Evolutionary conservation across 2,888 invertebrate genomes (phyloP).

Genomic region (Melikaiella ostensackeni): DNA sequence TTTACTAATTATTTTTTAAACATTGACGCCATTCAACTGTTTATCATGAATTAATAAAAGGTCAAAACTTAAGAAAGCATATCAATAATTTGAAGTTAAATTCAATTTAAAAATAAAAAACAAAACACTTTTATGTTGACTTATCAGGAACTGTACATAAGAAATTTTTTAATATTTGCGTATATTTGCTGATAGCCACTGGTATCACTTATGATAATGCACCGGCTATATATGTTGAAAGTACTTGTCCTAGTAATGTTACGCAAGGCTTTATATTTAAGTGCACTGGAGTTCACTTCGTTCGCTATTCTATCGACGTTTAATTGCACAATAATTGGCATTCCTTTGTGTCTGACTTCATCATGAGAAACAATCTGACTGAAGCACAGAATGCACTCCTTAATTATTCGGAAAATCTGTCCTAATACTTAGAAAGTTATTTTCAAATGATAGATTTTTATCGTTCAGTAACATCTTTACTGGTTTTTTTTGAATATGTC

Average conservation of each 20-base stretch:
- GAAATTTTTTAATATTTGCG: constrained; percentile 4
- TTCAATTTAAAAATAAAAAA: neutral
- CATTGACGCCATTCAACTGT: too few species aligned
- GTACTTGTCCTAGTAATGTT: constrained; percentile 21
- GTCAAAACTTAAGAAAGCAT: too few species aligned
- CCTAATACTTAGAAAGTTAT: too few species aligned
- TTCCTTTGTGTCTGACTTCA: constrained; percentile 30
- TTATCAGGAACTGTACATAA: neutral
- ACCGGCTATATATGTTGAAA: neutral
- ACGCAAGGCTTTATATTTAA: constrained; percentile 11
- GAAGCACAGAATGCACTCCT: neutral
- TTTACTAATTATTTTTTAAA: too few species aligned
- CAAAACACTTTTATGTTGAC: neutral
- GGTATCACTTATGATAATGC: constrained; percentile 13
- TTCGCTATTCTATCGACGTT: constrained; percentile 52
- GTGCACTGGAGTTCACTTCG: constrained; percentile 18
- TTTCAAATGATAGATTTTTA: too few species aligned
- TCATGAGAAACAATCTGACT: constrained; percentile 19
- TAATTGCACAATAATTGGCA: constrained; percentile 59
- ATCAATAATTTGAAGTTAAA: neutral
- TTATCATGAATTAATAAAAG: too few species aligned
- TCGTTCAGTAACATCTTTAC: too few species aligned
- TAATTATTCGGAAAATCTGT: neutral
- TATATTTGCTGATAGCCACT: constrained; percentile 3
- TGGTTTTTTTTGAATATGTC: too few species aligned